phyloP scores from a whole-genome alignment of 2,113 vertebrate species.

The Greenwoodochromis staneri region DNA sequence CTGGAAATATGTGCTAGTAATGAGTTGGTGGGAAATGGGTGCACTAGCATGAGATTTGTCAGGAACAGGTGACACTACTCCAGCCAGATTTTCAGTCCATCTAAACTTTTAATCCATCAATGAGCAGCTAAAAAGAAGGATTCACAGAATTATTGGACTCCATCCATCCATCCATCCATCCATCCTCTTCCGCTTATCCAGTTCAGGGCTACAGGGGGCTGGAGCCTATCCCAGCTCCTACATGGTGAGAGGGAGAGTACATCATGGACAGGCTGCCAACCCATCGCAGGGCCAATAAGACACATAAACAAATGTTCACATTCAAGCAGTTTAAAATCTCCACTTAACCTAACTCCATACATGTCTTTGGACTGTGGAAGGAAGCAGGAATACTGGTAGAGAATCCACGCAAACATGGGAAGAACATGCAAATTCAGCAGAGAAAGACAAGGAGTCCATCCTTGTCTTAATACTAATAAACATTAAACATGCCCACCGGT shows the following conservation, averaged over 20 bases:
- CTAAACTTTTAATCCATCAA: background rate
- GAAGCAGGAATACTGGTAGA: background rate
- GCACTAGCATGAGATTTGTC: too few relatives aligned
- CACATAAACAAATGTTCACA: background rate
- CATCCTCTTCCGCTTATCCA: fast-evolving
- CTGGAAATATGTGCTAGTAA: background rate
- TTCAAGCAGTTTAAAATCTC: background rate
- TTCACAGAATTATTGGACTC: background rate
- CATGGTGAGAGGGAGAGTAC: background rate
- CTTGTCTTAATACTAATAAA: background rate
- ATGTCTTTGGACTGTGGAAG: background rate
- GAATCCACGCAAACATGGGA: background rate
- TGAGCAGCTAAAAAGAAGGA: background rate
- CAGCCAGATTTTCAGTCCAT: background rate
- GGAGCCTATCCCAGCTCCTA: background rate
- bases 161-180: background rate
- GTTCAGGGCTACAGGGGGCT: background rate
- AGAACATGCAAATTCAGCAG: background rate
- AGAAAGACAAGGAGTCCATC: background rate
- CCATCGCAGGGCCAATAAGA: background rate
- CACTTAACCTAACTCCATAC: background rate
- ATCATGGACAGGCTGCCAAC: background rate
- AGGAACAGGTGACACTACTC: background rate
- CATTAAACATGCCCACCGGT: background rate
- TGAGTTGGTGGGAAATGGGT: background rate